Evolutionary conservation across 2,888 invertebrate species (phyloP).

Genomic region (Lysandra coridon): DNA sequence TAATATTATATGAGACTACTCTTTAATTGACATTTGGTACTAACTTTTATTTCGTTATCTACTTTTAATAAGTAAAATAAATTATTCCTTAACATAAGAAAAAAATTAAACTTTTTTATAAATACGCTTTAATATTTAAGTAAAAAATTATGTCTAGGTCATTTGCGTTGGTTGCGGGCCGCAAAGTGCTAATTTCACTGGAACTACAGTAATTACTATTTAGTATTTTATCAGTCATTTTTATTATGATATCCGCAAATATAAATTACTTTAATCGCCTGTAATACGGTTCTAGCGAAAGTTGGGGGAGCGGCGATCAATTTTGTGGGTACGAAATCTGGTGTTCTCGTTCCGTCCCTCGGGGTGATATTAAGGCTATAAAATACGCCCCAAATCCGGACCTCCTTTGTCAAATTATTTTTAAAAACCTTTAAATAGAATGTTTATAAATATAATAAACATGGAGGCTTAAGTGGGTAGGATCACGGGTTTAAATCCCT

Average conservation of each 20-base stretch:
- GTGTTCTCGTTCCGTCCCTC: constrained; percentile 38
- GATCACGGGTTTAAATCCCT: background rate
- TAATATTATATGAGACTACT: no score
- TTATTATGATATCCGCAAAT: background rate
- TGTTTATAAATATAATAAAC: constrained; percentile 13
- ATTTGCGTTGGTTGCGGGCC: no score
- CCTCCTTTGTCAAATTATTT: constrained; percentile 36
- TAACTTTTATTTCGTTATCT: no score
- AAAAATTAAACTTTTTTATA: no score
- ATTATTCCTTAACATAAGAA: no score
- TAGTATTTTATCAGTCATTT: background rate
- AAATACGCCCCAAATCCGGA: constrained; percentile 31
- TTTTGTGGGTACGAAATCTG: constrained; percentile 35
- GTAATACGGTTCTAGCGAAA: background rate
- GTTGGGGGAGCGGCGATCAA: constrained; percentile 21
- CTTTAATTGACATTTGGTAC: no score
- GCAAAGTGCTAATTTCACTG: no score
- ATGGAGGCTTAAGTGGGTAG: no score
- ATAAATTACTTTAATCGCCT: constrained; percentile 14
- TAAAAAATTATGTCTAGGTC: no score
- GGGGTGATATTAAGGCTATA: constrained; percentile 38
- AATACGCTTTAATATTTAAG: no score
- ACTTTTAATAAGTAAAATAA: no score
- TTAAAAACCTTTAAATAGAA: constrained; percentile 32
- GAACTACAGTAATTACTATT: background rate